These are phyloP conservation scores for Rhinoraja longicauda DNA, from an alignment of 2,797 vertebrate genomes.

Conservation along the genomic window DNA sequence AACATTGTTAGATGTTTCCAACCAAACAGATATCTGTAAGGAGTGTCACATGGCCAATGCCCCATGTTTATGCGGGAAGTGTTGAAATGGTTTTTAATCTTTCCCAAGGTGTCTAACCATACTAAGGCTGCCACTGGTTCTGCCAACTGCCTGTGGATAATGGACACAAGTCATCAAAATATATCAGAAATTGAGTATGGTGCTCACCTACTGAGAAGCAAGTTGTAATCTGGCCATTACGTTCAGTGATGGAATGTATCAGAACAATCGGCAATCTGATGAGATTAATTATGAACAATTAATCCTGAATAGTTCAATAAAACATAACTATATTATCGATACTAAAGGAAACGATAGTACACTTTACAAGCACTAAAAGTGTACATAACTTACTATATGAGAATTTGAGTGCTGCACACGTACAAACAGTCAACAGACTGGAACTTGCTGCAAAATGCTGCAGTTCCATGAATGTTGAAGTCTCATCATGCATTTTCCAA, in stretches of 20 bases:
- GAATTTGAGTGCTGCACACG: neutral
- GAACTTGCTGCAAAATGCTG: too few relatives aligned
- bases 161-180: neutral
- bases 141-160: neutral
- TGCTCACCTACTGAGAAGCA: neutral
- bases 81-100: neutral
- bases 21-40: neutral
- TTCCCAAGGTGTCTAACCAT: too few relatives aligned
- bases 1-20: neutral
- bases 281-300: neutral
- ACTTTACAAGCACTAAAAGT: neutral
- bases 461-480: too few relatives aligned
- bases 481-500: too few relatives aligned
- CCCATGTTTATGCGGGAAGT: neutral
- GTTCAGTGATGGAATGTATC: neutral
- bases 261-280: neutral
- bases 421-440: too few relatives aligned
- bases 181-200: neutral
- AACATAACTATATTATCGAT: neutral
- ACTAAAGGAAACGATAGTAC: neutral
- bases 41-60: too few relatives aligned
- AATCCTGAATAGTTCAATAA: neutral
- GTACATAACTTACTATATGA: neutral
- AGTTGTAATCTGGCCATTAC: neutral
- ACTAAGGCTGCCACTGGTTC: neutral